A percentile compares a stretch with the other conserved stretches of the same genome.
phyloP scores from a whole-genome alignment of 2,797 vertebrate genomes.

The Neopelma chrysocephalum region DNA sequence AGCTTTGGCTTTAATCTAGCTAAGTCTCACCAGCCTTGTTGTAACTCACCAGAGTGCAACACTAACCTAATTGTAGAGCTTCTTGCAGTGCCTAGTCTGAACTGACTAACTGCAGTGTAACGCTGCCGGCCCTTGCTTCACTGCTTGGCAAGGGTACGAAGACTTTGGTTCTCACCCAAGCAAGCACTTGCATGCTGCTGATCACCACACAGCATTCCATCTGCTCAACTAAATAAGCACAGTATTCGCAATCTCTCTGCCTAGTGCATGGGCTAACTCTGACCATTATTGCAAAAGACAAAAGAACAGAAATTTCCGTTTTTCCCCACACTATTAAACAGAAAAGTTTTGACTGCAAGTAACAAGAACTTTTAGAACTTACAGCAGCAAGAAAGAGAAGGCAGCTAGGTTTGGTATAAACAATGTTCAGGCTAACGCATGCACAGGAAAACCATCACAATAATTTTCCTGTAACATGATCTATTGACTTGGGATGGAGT shows the following conservation, averaged over 20 bases:
- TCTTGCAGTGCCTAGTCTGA: not conserved
- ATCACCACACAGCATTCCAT: not conserved
- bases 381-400: not conserved
- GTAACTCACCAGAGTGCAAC: not conserved
- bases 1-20: not conserved
- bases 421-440: not conserved
- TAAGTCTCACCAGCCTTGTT: not conserved
- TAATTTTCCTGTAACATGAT: not conserved
- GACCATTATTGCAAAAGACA: not conserved
- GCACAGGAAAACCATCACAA: fast-evolving
- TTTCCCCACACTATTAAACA: not conserved
- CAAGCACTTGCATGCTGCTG: not conserved
- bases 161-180: not conserved
- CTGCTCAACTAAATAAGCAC: not conserved
- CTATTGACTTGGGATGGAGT: not conserved
- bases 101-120: fast-evolving
- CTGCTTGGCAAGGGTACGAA: fast-evolving
- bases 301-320: not conserved
- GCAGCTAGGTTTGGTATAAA: not conserved
- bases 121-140: not conserved
- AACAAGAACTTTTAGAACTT: not conserved
- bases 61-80: not conserved
- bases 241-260: not conserved
- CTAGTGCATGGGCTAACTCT: not conserved
- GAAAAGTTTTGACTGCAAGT: not conserved